Percentiles rank a stretch among this genome's conserved stretches.
phyloP scores from a whole-genome alignment of 2,113 vertebrate species.

The Hippocampus barbouri region DNA sequence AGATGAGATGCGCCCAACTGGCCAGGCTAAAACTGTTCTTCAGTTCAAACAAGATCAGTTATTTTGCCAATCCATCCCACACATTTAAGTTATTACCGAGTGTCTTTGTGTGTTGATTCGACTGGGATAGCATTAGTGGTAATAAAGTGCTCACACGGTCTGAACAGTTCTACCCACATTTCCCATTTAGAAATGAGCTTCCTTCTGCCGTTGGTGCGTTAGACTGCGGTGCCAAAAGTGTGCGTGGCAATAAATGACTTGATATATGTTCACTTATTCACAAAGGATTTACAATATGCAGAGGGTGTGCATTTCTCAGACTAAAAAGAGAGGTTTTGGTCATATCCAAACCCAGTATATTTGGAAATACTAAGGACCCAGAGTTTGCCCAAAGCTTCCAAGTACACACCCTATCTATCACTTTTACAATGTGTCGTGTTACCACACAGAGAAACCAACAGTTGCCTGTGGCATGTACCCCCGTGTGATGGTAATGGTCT shows the following conservation, averaged over 20 bases:
- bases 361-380: slow-evolving; percentile 14
- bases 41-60: slow-evolving; percentile 42
- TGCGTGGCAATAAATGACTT: slow-evolving; percentile 2
- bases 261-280: background rate
- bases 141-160: background rate
- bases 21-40: slow-evolving; percentile 15
- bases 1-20: slow-evolving; percentile 48
- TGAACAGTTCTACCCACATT: background rate
- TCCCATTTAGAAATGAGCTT: background rate
- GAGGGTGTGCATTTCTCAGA: slow-evolving; percentile 9
- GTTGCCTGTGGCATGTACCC: slow-evolving; percentile 48
- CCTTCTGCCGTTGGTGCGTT: background rate
- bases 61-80: slow-evolving; percentile 35
- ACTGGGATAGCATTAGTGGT: background rate
- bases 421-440: slow-evolving; percentile 52
- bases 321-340: slow-evolving; percentile 14
- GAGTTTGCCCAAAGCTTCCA: slow-evolving; percentile 11
- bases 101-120: slow-evolving; percentile 8
- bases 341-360: slow-evolving; percentile 12
- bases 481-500: slow-evolving; percentile 51
- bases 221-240: background rate
- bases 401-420: slow-evolving; percentile 37
- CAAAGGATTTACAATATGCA: slow-evolving; percentile 4
- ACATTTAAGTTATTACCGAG: slow-evolving; percentile 26
- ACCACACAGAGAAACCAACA: slow-evolving; percentile 47